These are phyloP conservation scores for Saccostrea echinata DNA, from an alignment of 1,140 invertebrate species.

Conservation along the genomic window DNA sequence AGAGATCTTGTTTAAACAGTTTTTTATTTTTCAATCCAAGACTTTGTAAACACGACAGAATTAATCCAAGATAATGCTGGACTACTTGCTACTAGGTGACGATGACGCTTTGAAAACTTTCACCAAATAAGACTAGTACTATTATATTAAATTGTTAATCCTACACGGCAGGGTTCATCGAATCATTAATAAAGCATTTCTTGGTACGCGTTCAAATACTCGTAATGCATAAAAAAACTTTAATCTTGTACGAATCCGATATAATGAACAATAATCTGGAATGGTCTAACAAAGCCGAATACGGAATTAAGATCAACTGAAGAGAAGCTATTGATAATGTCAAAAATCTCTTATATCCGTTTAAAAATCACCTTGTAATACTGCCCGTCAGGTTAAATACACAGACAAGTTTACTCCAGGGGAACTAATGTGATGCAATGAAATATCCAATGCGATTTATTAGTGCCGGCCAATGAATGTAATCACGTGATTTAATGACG, in stretches of 20 bases:
- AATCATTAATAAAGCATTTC: conserved; percentile 10
- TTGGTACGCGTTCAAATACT: conserved; percentile 28
- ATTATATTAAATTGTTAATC: conserved; percentile 17
- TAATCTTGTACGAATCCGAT: conserved; percentile 3
- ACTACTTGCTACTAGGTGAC: background rate
- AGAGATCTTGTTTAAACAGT: background rate
- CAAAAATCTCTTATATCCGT: conserved; percentile 32
- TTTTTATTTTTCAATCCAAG: background rate
- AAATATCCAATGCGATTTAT: background rate
- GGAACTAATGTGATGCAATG: conserved; percentile 16
- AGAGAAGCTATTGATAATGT: conserved; percentile 32
- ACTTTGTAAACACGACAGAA: background rate
- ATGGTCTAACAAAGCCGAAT: conserved; percentile 18
- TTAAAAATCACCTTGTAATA: conserved; percentile 38
- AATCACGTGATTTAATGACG: conserved; percentile 24
- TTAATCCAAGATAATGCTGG: conserved; percentile 1
- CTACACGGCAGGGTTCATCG: background rate
- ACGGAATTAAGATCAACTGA: conserved; percentile 28
- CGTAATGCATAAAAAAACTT: background rate
- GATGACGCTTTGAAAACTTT: conserved; percentile 1
- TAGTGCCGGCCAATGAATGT: background rate
- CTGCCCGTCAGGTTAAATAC: conserved; percentile 23
- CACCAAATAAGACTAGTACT: background rate
- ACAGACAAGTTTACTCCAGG: background rate
- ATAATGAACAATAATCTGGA: conserved; percentile 25